Evolutionary conservation across 2,113 vertebrate genomes (phyloP).

Genomic region (Dermatemys mawii): DNA sequence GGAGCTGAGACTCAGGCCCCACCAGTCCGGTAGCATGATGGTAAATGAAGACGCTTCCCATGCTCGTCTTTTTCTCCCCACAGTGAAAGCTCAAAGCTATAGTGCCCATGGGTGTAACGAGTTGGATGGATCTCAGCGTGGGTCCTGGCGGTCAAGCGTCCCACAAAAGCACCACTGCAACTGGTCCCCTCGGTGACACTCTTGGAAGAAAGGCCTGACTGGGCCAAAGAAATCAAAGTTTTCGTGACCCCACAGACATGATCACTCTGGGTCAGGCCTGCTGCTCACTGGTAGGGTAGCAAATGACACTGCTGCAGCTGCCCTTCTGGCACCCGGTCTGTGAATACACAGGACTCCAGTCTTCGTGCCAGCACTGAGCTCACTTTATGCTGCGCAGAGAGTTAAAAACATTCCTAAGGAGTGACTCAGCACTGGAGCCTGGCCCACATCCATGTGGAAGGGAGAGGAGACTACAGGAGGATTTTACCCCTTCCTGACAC

Average conservation of each 20-base stretch:
- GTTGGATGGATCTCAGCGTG: not conserved
- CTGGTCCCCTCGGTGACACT: not conserved
- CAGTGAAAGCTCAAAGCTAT: fast-evolving
- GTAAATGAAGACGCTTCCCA: not conserved
- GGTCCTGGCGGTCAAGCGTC: fast-evolving
- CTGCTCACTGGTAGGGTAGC: not conserved
- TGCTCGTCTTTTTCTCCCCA: not conserved
- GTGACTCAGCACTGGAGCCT: not conserved
- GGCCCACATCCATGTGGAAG: fast-evolving
- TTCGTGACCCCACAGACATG: not conserved
- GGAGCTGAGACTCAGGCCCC: fast-evolving
- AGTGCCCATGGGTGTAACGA: fast-evolving
- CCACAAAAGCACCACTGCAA: not conserved
- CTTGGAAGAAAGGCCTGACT: not conserved
- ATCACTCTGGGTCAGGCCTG: not conserved
- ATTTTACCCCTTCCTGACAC: not conserved
- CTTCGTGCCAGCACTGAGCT: not conserved
- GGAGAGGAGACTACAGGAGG: not conserved
- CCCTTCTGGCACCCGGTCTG: not conserved
- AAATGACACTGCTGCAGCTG: not conserved
- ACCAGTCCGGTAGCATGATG: fast-evolving
- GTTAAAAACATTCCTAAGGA: not conserved
- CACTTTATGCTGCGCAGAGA: not conserved
- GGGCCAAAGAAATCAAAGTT: not conserved
- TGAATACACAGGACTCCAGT: not conserved